Evolutionary conservation across 2,113 vertebrate genomes (phyloP), one percentile per base, ranked within the genome.

Genomic region (Neolamprologus variostigma): DNA sequence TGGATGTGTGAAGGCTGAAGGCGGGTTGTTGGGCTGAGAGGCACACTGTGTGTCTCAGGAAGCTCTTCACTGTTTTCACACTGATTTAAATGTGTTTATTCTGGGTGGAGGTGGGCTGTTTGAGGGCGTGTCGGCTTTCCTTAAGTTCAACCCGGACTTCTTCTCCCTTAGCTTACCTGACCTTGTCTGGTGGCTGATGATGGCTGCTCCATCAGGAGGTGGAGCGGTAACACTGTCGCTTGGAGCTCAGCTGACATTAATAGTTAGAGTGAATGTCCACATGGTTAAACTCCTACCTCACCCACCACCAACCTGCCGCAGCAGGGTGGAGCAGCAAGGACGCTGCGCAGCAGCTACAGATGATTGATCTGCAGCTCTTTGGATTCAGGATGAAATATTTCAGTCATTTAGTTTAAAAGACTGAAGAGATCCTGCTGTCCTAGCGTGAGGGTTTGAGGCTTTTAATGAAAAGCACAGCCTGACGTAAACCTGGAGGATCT

Each of bases 221-320:
- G 89, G 61, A 88, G 84, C 55, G 54, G 84, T 16, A 73, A 76
- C 81, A 37, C 66, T 80, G 92, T 89, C 3, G 50, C 87, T 78
- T 82, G n/a, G 8, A 92, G 89, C 78, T 61, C 71, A 21, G 81
- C 87, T 91, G 92, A 87, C 92, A 91, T 71, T 51, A 87, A 89
- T 68, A 51, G 83, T 92, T 85, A 92, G 71, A 73, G 87, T 88
- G 59, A 90, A 89, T 7, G 85, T 90, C 89, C 68, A 1, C 80
- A 42, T 23, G 7, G 68, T 92, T 83, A 89, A 76, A n/a, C 17
- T 84, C 37, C 21, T 14, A n/a, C 68, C 53, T 86, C 14, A 19
- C 37, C 83, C 4, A n/a, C 57, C 33, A 3, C 12, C 55, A 42
- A 63, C 80, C 84, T 81, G 82, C 47, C 23, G 19, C 3, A 89